Evolutionary conservation across 2,888 invertebrate species (phyloP).

Genomic region (Gibbula magus): DNA sequence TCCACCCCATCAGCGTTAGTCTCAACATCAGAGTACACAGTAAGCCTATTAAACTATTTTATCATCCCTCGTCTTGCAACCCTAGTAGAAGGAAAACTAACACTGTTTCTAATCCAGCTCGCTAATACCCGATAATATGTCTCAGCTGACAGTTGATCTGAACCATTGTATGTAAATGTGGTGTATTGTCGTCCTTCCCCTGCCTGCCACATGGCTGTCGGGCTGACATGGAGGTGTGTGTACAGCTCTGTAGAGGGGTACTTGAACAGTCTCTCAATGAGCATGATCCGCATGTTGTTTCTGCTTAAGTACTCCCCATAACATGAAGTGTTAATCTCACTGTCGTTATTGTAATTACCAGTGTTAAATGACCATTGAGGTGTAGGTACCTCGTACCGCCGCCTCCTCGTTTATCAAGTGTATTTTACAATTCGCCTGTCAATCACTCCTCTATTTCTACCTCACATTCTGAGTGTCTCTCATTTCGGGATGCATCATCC

Average conservation of each 20-base stretch:
- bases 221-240: background rate
- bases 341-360: background rate
- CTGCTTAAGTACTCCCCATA: background rate
- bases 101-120: background rate
- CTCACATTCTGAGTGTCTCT: too few relatives aligned
- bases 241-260: background rate
- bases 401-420: background rate
- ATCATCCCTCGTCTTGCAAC: background rate
- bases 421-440: conserved; percentile 5
- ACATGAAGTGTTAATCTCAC: background rate
- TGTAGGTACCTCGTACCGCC: background rate
- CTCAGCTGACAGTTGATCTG: background rate
- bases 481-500: too few relatives aligned
- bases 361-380: conserved; percentile 5
- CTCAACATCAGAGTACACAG: background rate
- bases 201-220: background rate
- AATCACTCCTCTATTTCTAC: background rate
- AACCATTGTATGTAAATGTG: background rate
- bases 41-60: background rate
- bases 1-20: background rate
- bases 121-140: background rate
- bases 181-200: background rate
- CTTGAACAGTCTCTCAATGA: background rate
- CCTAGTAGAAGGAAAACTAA: background rate
- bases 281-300: background rate